A percentile compares a stretch with the other conserved stretches of the same genome.
Conservation (phyloP, 1,140 invertebrate genomes). For the Leptinotarsa lineolata region DNA sequence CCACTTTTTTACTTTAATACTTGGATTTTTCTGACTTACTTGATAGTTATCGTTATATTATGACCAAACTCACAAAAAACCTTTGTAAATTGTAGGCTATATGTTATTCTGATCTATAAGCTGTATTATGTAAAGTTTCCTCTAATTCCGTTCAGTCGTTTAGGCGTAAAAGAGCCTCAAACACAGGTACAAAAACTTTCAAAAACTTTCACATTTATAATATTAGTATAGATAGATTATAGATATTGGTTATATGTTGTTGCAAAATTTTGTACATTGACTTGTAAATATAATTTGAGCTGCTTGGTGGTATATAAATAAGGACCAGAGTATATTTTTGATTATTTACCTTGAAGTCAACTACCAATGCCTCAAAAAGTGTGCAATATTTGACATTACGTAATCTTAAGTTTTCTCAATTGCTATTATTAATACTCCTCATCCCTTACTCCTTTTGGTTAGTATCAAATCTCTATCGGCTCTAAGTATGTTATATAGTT, state of each 20-base stretch:
- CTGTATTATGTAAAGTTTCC: too few species aligned
- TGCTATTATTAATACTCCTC: conserved; percentile 7
- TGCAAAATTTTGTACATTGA: not conserved
- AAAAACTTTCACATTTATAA: too few species aligned
- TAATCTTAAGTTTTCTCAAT: not conserved
- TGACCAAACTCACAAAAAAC: too few species aligned
- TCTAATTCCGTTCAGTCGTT: too few species aligned
- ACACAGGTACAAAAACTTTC: too few species aligned
- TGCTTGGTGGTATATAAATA: conserved; percentile 2
- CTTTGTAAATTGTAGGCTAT: too few species aligned
- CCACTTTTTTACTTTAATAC: too few species aligned
- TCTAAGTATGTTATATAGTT: not conserved
- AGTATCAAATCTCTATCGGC: conserved; percentile 1
- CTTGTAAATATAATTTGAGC: conserved; percentile 7
- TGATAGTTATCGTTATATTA: too few species aligned
- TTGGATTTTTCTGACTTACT: too few species aligned
- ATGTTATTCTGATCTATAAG: too few species aligned
- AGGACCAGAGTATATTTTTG: not conserved
- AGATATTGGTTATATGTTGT: not conserved
- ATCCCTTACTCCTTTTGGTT: not conserved
- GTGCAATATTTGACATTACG: not conserved
- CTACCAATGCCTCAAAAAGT: not conserved
- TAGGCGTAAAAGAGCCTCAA: too few species aligned
- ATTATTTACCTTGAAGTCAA: conserved; percentile 9
- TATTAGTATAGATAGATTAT: too few species aligned